phyloP scores from a whole-genome alignment of 2,797 vertebrate species.

The Lacerta viridis region DNA sequence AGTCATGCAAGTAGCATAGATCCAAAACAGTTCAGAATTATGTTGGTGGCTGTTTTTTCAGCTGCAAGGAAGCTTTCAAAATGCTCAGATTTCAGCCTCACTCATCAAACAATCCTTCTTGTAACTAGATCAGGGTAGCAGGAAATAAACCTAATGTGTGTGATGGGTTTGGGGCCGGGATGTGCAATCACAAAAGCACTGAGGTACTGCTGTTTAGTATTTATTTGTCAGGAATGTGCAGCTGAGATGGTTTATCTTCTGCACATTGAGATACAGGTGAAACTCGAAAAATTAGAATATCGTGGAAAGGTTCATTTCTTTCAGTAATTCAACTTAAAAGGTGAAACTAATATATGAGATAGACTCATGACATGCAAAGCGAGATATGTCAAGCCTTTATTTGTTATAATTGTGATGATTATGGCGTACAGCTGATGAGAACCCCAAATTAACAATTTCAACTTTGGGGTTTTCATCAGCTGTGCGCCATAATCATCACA shows the following conservation, averaged over 20 bases:
- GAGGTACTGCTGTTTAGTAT: constrained; percentile 7
- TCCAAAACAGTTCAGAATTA: background rate
- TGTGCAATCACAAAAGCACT: constrained; percentile 7
- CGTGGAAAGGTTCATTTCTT: no score
- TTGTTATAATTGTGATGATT: no score
- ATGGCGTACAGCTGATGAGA: no score
- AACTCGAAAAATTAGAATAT: no score
- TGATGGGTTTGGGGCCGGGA: background rate
- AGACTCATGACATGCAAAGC: no score
- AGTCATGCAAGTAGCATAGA: constrained; percentile 34
- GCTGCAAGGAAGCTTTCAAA: constrained; percentile 50
- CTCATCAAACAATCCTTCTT: constrained; percentile 48
- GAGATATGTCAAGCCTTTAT: no score
- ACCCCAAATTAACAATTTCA: no score
- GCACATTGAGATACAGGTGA: background rate
- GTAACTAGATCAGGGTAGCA: constrained; percentile 36
- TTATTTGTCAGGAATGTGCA: constrained; percentile 36
- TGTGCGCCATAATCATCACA: no score
- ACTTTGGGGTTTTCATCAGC: no score
- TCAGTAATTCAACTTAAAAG: no score
- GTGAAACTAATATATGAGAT: no score
- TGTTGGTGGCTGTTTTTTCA: background rate
- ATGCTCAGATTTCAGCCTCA: constrained; percentile 36
- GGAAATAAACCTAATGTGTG: constrained; percentile 13
- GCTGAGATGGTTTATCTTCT: constrained; percentile 4